Evolutionary conservation across 2,888 invertebrate species (phyloP).

Genomic region (Xiphydria camelus): DNA sequence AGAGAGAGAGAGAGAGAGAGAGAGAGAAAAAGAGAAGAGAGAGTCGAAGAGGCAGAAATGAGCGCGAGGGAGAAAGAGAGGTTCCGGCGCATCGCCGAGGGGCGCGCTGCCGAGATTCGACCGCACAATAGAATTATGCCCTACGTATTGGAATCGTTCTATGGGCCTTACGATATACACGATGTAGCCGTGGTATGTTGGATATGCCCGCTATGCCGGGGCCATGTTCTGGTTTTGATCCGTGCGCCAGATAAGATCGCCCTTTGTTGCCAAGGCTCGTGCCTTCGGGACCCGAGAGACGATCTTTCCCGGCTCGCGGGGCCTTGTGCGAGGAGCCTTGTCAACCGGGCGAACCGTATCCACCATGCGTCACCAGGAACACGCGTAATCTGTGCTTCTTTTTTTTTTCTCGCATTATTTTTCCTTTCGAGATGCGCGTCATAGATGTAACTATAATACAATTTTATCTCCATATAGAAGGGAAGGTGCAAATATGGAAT

Average conservation of each 20-base stretch:
- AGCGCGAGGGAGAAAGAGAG: conserved; percentile 5
- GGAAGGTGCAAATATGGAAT: too few species aligned
- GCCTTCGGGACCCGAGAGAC: conserved; percentile 43
- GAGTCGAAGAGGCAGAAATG: conserved; percentile 8
- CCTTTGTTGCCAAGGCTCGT: conserved; percentile 55
- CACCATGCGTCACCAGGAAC: not conserved
- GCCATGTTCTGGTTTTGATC: conserved; percentile 56
- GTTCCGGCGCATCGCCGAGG: conserved; percentile 12
- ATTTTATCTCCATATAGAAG: too few species aligned
- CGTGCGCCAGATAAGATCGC: conserved; percentile 54
- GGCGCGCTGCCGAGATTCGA: conserved; percentile 34
- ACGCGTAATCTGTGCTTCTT: too few species aligned
- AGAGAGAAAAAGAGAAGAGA: conserved; percentile 12
- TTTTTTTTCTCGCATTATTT: too few species aligned
- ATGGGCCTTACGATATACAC: conserved; percentile 35
- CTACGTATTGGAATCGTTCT: conserved; percentile 43
- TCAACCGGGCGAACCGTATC: not conserved
- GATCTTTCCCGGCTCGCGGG: conserved; percentile 17
- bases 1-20: conserved; percentile 11
- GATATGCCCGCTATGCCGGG: conserved; percentile 55
- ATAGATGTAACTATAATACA: too few species aligned
- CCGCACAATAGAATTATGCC: conserved; percentile 47
- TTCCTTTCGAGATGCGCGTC: too few species aligned
- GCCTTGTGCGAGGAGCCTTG: not conserved
- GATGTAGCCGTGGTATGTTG: conserved; percentile 45